These are phyloP conservation scores for Brevimyrus niger DNA, from an alignment of 2,113 vertebrate species.

Conservation along the genomic window DNA sequence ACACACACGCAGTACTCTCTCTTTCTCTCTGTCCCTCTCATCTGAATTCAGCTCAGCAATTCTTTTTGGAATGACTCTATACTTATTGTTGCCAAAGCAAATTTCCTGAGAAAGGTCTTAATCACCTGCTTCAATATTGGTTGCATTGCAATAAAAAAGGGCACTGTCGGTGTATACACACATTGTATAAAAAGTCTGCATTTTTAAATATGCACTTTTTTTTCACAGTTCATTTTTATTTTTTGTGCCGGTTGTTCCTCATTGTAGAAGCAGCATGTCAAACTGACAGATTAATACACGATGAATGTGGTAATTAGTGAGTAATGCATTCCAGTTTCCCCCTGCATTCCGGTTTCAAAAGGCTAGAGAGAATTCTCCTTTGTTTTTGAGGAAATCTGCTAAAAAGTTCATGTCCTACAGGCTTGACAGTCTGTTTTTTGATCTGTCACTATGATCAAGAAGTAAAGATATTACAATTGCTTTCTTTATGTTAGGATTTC, in stretches of 20 bases:
- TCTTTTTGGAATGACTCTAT: background rate
- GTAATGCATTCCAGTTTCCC: no score
- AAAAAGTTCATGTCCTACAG: background rate
- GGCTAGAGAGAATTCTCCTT: background rate
- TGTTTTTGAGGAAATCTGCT: background rate
- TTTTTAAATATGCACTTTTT: background rate
- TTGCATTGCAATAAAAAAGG: background rate
- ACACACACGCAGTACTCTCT: background rate
- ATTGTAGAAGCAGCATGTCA: background rate
- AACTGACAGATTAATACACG: background rate
- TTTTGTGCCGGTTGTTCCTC: background rate
- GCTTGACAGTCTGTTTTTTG: background rate
- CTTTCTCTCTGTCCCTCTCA: background rate
- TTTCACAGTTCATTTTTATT: background rate
- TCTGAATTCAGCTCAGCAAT: background rate
- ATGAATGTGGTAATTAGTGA: background rate
- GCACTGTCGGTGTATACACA: background rate
- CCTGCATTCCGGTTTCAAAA: background rate
- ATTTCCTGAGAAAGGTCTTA: background rate
- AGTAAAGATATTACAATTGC: no score
- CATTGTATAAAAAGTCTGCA: background rate
- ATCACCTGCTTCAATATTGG: background rate
- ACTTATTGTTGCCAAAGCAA: background rate
- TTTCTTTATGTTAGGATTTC: no score
- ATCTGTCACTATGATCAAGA: background rate